Conservation (phyloP, 1,140 invertebrate species). For the Venturia canescens region DNA sequence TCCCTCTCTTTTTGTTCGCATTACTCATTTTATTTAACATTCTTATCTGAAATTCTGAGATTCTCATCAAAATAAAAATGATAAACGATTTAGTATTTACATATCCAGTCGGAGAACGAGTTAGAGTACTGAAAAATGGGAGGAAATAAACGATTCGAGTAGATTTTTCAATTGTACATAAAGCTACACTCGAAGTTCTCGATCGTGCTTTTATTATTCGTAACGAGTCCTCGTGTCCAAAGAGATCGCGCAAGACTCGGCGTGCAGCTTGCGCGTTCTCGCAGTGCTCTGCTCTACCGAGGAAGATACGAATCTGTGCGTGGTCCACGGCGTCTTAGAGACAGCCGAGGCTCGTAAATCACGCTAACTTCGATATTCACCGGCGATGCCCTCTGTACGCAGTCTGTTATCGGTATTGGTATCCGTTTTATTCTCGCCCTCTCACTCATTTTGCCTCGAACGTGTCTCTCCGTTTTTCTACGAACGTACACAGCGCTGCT, state of each 20-base stretch:
- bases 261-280: neutral
- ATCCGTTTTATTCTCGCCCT: slow-evolving; percentile 10
- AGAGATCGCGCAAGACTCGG: neutral
- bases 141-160: too few relatives aligned
- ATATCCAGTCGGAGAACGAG: too few relatives aligned
- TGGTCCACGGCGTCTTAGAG: neutral
- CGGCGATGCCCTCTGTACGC: slow-evolving; percentile 2
- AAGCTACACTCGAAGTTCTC: neutral
- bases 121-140: too few relatives aligned
- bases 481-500: neutral
- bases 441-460: neutral
- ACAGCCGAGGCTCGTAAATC: neutral
- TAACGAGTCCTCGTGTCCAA: neutral
- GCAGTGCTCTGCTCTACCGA: neutral
- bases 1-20: too few relatives aligned
- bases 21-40: too few relatives aligned
- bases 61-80: too few relatives aligned
- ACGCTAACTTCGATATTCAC: slow-evolving; percentile 8
- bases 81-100: too few relatives aligned
- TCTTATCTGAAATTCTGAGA: too few relatives aligned
- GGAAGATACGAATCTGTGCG: neutral
- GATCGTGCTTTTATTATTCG: slow-evolving; percentile 10
- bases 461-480: neutral
- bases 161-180: neutral
- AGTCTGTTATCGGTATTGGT: slow-evolving; percentile 10